Conservation (phyloP, 2,888 invertebrate species). For the Conus canariensis region DNA sequence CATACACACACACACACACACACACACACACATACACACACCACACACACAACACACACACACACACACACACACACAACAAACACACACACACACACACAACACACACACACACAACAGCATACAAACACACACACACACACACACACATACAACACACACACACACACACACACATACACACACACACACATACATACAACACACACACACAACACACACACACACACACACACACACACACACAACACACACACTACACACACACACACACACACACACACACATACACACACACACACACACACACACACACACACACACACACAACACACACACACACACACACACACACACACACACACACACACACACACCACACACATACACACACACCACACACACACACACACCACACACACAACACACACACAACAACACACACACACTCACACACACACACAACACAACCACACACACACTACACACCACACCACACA, state of each 20-base stretch:
- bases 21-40: neutral
- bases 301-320: neutral
- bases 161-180: no score
- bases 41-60: neutral
- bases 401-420: slow-evolving; percentile 7
- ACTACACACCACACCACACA: no score
- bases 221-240: neutral
- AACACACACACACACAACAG: neutral
- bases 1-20: neutral
- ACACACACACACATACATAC: neutral
- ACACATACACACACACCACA: neutral
- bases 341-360: slow-evolving; percentile 1
- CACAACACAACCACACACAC: no score
- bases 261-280: slow-evolving; percentile 9
- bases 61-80: neutral
- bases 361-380: no score
- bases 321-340: neutral
- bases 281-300: slow-evolving; percentile 16
- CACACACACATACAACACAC: neutral
- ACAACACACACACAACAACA: neutral
- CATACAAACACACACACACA: neutral
- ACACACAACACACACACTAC: no score
- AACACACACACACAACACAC: neutral
- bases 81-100: neutral
- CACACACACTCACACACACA: no score